Evolutionary conservation across 2,113 vertebrate genomes (phyloP), one percentile per base, ranked within the genome.

Genomic region (Nycticryphes semicollaris): DNA sequence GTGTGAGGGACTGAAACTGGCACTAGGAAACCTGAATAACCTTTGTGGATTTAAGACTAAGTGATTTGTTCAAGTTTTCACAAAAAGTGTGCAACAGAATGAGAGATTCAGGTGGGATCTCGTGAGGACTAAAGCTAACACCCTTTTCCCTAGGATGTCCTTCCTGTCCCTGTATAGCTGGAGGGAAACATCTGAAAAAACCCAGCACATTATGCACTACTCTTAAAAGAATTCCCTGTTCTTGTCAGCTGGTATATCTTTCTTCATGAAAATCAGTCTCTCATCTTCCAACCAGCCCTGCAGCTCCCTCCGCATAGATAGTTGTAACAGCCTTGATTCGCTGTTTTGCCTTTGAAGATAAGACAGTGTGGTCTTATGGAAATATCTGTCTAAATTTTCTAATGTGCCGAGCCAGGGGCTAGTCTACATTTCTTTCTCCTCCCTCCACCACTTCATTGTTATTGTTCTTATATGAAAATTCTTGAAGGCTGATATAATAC

Each of bases 311-410:
- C 93, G 84, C 85, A 66, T 48, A 94, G 93, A 93, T 90, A 81
- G 95, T 59, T 53, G 17, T 64, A 92, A 88, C 68, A 95, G 91
- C 35, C 72, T 74, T 86, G 74, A 87, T 53, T 96, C n/a, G 24
- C 82, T 41, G 23, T 85, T 93, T 91, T 78, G 93, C 84, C 87
- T 95, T 94, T 96, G 93, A 95, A 96, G 96, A 97, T 97, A 97
- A 95, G 79, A 68, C 84, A 48, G 91, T 0, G 0, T 68, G 41
- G 75, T 81, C 51, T 84, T 96, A 82, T 12, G 93, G 19, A 85
- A 76, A 10, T 88, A 92, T 93, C 87, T 84, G 33, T 27, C 66
- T 89, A 90, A 88, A 90, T 93, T 84, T 94, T 37, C 77, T 76
- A 73, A 75, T 4, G 12, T 75, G 51, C 51, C 8, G 3, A 92